phyloP scores from a whole-genome alignment of 2,888 invertebrate genomes.

The Cheilosia urbana region DNA sequence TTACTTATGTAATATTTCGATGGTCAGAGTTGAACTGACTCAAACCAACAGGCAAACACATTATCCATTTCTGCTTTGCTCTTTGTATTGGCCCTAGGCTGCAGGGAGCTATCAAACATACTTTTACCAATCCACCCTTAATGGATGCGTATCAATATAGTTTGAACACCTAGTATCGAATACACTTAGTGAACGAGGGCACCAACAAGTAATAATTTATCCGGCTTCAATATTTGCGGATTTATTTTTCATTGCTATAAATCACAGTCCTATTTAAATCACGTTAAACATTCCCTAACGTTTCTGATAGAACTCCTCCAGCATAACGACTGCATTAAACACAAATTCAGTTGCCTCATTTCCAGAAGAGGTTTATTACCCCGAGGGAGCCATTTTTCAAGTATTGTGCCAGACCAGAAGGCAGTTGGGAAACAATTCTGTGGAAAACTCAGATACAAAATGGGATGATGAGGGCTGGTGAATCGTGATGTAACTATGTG shows the following conservation, averaged over 20 bases:
- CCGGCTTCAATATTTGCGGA: background rate
- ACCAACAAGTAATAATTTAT: too few species aligned
- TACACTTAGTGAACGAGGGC: too few species aligned
- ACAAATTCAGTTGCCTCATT: conserved; percentile 25
- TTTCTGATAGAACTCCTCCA: conserved; percentile 10
- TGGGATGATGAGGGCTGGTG: background rate
- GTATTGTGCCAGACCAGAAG: background rate
- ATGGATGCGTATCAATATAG: too few species aligned
- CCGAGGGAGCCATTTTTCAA: conserved; percentile 23
- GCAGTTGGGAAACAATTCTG: conserved; percentile 11
- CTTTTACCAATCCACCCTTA: too few species aligned
- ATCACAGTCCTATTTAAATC: conserved; percentile 35
- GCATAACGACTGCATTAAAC: conserved; percentile 44
- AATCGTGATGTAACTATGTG: background rate
- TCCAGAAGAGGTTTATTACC: conserved; percentile 24
- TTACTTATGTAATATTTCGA: too few species aligned
- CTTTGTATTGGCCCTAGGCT: too few species aligned
- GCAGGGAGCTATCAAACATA: too few species aligned
- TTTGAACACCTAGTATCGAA: too few species aligned
- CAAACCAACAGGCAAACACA: too few species aligned
- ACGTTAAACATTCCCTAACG: conserved; percentile 34
- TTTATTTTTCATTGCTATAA: background rate
- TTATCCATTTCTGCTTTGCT: too few species aligned
- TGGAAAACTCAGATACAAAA: background rate
- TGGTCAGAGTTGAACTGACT: too few species aligned